phyloP scores from a whole-genome alignment of 2,888 invertebrate genomes.

The Torymus auratus region DNA sequence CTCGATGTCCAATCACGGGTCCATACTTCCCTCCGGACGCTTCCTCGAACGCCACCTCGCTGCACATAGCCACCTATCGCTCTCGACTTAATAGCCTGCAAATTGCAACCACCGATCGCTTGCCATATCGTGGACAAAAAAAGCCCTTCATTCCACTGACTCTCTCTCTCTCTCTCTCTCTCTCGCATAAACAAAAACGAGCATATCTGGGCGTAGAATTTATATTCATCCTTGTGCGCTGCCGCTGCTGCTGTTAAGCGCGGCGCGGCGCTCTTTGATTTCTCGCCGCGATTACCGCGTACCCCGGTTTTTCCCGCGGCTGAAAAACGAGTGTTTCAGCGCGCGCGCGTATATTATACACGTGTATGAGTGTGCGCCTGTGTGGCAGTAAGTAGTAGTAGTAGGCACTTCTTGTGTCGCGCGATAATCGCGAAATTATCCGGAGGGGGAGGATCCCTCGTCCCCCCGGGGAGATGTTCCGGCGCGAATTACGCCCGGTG shows the following conservation, averaged over 20 bases:
- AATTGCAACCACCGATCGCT: conserved; percentile 28
- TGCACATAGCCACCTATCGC: too few species aligned
- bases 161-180: too few species aligned
- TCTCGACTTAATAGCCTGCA: conserved; percentile 37
- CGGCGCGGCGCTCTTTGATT: conserved; percentile 50
- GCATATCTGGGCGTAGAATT: conserved; percentile 11
- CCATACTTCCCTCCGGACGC: too few species aligned
- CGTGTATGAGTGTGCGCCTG: too few species aligned
- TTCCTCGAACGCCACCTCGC: too few species aligned
- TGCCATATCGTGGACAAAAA: conserved; percentile 21
- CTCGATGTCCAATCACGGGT: too few species aligned
- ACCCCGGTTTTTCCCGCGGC: conserved; percentile 23
- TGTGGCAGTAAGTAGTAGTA: too few species aligned
- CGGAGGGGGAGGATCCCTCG: neutral
- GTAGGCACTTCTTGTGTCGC: conserved; percentile 41
- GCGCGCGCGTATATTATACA: neutral
- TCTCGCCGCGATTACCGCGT: conserved; percentile 42
- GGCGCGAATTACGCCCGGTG: conserved; percentile 6
- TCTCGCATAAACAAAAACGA: neutral
- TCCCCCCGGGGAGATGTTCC: neutral
- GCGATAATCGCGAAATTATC: conserved; percentile 50
- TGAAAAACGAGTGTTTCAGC: conserved; percentile 45
- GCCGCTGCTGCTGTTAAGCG: neutral
- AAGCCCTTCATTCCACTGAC: neutral
- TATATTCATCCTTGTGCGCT: conserved; percentile 34